These are phyloP conservation scores for Chlorodrepanis virens DNA, from an alignment of 2,113 vertebrate species.

Conservation along the genomic window DNA sequence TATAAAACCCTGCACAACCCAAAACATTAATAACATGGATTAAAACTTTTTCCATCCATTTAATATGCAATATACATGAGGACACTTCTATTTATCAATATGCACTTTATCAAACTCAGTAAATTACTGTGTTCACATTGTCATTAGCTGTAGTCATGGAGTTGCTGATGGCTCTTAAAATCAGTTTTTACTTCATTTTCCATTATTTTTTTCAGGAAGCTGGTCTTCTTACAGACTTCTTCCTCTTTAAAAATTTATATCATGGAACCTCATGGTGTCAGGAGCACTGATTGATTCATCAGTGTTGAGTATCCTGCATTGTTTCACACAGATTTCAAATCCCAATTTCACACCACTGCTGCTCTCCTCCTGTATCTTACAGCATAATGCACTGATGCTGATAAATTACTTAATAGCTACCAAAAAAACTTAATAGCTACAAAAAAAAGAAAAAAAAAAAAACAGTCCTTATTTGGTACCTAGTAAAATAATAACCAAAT, in stretches of 20 bases:
- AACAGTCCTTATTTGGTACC: background rate
- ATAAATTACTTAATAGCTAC: background rate
- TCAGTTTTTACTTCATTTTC: background rate
- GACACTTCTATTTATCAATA: background rate
- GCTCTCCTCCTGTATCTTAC: background rate
- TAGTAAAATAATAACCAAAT: background rate
- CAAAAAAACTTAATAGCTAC: background rate
- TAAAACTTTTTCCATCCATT: background rate
- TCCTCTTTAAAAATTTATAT: background rate
- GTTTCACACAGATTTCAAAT: background rate
- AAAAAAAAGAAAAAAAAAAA: background rate
- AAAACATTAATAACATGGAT: background rate
- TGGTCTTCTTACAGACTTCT: background rate
- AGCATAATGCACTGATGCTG: background rate
- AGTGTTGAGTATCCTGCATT: background rate
- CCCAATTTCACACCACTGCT: background rate
- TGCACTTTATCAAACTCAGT: background rate
- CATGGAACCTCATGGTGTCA: background rate
- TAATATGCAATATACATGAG: background rate
- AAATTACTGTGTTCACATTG: background rate
- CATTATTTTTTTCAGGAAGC: background rate
- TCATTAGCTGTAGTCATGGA: background rate
- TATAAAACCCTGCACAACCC: background rate
- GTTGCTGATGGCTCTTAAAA: background rate
- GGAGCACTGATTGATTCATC: background rate